Conservation (phyloP, 2,888 invertebrate genomes). For the Acronicta psi region DNA sequence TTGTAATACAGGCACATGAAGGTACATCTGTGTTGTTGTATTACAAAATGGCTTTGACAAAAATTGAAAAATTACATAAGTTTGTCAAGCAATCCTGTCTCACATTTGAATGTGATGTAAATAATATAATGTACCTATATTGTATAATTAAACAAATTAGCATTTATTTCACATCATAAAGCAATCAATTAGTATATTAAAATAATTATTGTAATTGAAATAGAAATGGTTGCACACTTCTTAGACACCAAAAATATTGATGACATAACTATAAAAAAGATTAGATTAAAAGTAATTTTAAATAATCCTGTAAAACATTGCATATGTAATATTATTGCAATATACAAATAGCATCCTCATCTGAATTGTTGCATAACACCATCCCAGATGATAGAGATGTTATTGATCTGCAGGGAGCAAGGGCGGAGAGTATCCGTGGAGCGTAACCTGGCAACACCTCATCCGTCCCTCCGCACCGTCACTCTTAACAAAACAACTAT, state of each 20-base stretch:
- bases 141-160: too few species aligned
- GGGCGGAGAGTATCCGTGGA: conserved; percentile 76
- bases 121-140: neutral
- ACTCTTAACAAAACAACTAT: conserved; percentile 67
- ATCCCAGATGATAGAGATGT: conserved; percentile 81
- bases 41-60: neutral
- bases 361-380: conserved; percentile 81
- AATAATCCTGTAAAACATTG: conserved; percentile 1
- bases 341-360: conserved; percentile 57
- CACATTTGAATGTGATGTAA: neutral
- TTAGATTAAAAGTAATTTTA: neutral
- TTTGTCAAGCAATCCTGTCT: conserved; percentile 15
- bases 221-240: neutral
- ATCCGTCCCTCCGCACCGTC: conserved; percentile 75
- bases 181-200: too few species aligned
- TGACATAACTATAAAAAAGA: conserved; percentile 4
- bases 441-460: conserved; percentile 87
- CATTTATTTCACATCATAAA: too few species aligned
- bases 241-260: conserved; percentile 9
- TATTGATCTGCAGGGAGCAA: conserved; percentile 83
- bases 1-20: conserved; percentile 33
- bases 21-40: conserved; percentile 4
- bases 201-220: too few species aligned
- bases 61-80: conserved; percentile 6
- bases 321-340: conserved; percentile 26